A percentile compares a stretch with the other conserved stretches of the same genome.
Evolutionary conservation across 2,888 invertebrate species (phyloP).

Genomic region (Erebia ligea): DNA sequence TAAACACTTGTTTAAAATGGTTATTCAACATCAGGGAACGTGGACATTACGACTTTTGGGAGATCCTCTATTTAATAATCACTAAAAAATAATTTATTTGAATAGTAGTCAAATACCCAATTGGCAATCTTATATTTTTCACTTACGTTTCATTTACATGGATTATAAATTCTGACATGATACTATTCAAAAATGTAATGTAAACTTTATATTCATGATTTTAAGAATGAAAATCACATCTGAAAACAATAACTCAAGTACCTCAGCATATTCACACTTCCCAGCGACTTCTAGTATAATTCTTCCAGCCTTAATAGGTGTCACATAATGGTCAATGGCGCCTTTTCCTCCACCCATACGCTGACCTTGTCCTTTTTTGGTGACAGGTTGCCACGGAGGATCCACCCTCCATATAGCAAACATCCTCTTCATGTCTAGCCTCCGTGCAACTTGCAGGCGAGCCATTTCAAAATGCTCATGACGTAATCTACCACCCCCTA

Average conservation of each 20-base stretch:
- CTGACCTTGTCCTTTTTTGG: slow-evolving; percentile 94
- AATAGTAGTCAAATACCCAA: too few relatives aligned
- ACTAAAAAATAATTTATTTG: too few relatives aligned
- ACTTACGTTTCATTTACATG: too few relatives aligned
- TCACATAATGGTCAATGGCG: slow-evolving; percentile 96
- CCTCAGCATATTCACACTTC: slow-evolving; percentile 92
- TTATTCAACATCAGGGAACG: too few relatives aligned
- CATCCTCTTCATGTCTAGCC: slow-evolving; percentile 90
- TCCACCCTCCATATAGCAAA: slow-evolving; percentile 98
- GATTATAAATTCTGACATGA: too few relatives aligned
- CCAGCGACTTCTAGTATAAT: slow-evolving; percentile 98
- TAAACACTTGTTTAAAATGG: too few relatives aligned
- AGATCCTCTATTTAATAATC: too few relatives aligned
- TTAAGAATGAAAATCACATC: not conserved
- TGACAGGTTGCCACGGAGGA: slow-evolving; percentile 97
- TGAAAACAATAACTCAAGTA: slow-evolving; percentile 49
- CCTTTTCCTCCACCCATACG: slow-evolving; percentile 99
- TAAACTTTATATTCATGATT: not conserved
- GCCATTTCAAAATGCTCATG: slow-evolving; percentile 95
- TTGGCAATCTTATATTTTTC: too few relatives aligned
- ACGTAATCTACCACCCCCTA: slow-evolving; percentile 91
- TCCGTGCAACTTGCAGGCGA: slow-evolving; percentile 89
- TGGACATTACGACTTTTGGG: too few relatives aligned
- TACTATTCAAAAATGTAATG: too few relatives aligned
- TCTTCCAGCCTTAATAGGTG: slow-evolving; percentile 94